Base-by-base conservation (phyloP, 2,113 vertebrate genomes). In the Channa maculata region DNA sequence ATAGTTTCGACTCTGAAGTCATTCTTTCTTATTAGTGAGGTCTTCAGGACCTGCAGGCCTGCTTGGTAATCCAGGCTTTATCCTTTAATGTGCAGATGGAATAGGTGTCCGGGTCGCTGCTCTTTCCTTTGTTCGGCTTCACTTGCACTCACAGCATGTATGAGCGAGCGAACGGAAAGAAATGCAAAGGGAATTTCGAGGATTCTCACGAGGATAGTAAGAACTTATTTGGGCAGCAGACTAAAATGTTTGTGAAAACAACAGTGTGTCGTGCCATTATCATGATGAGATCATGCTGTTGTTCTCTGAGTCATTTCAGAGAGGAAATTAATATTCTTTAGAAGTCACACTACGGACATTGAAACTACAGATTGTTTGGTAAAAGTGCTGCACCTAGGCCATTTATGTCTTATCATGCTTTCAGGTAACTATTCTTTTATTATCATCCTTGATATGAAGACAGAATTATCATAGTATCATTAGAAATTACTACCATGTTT, bases 31-130 rank as follows among this genome's bases (percentile, higher is more conserved):
- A 3, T 49, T 38, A 4, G 33, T 34, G 11, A 49, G 52, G 11
- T 4, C 54, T 69, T 60, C 54, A 61, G 57, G 52, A 62, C 45
- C 52, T 51, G 76, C 74, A 51, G 65, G 66, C 14, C 11, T 37
- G 2, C 44, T 64, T 43, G 49, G 46, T 80, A 67, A 85, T 85
- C 74, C 74, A 62, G 66, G 58, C 43, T 77, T 81, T 65, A 77
- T 45, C 48, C 54, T 77, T 75, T 79, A 66, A 60, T 72, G 69
- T 77, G 74, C 72, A 88, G 84, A 81, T 71, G 2, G 6, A 0
- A 9, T 6, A 77, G 71, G 51, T 67, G 60, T 51, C 14, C 41
- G 72, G 15, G 71, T 84, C 54, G 37, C 66, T 50, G 61, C 50
- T 72, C 59, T 34, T 77, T 33, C 57, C 36, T 71, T 63, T 73